Base-by-base conservation (phyloP, 2,113 vertebrate species). In the Entelurus aequoreus region DNA sequence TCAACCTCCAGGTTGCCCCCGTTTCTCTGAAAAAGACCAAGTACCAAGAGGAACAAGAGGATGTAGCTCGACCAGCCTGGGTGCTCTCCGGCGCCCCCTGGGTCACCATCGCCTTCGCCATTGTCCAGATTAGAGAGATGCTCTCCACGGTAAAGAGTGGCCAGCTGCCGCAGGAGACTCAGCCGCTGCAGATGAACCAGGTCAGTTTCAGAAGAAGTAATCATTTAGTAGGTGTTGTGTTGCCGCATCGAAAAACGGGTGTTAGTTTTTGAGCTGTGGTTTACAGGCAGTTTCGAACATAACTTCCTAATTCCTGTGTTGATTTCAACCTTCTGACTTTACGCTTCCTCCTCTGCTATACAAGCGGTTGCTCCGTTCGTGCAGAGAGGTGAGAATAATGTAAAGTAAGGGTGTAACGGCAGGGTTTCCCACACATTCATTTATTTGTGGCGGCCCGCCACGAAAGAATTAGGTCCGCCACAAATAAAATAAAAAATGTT, bases 31-130 rank as follows among this genome's bases (percentile, higher is more conserved):
- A 84, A 82, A 98, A 98, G 90, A 95, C 94, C 1, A 94, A 91
- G 62, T 92, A 98, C 89, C 95, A 99, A 66, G 94, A 96, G 76
- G 96, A 98, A 8, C 96, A 97, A 81, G 96, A 99, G 78, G 97
- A 99, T 62, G 86, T 90, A 13, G 92, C 77, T 81, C 92, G 87
- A 62, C 96, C 97, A 2, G 95, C 97, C 16, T 99, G 97, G 97
- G 90, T 94, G n/a, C 83, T 96, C 79, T 93, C 93, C 6, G 93
- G 94, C 40, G 91, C 93, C 37, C 95, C 96, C 0, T 98, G 93
- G 94, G 96, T 99, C 71, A 93, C 92, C 66, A 81, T 99, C 28
- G 91, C 93, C 73, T 98, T 96, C 21, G 92, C 92, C 28, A 63
- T 97, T 19, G 90, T 91, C 79, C 95, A 99, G 84, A 91, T 99